A percentile compares a stretch with the other conserved stretches of the same genome.
Conservation (phyloP, 1,140 invertebrate genomes). For the Eumeta japonica region DNA sequence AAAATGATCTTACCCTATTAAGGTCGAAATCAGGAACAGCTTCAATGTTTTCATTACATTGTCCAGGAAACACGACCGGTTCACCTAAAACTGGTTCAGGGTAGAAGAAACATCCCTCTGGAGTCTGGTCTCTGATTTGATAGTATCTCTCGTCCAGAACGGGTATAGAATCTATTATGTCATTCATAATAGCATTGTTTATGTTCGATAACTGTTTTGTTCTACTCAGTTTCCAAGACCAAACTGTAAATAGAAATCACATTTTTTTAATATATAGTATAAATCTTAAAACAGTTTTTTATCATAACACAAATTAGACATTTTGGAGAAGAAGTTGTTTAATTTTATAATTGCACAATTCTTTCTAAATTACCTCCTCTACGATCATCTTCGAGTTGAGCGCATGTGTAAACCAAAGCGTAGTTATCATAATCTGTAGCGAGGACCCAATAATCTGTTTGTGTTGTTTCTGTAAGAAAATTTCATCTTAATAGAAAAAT, state of each 20-base stretch:
- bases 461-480: constrained; percentile 19
- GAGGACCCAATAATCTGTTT: constrained; percentile 22
- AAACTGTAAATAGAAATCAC: constrained; percentile 1
- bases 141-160: constrained; percentile 2
- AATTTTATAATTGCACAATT: not conserved
- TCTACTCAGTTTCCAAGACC: constrained; percentile 32
- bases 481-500: no score
- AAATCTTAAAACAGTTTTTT: not conserved
- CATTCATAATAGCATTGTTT: not conserved
- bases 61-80: constrained; percentile 2
- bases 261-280: not conserved
- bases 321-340: not conserved
- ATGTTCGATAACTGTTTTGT: constrained; percentile 12
- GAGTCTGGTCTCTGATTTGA: constrained; percentile 1
- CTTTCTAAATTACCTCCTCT: constrained; percentile 25
- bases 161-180: not conserved
- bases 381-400: constrained; percentile 17
- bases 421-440: constrained; percentile 26
- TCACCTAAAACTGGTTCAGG: not conserved
- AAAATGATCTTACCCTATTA: not conserved
- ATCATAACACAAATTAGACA: not conserved
- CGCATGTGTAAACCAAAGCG: constrained; percentile 28
- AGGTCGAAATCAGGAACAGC: constrained; percentile 3
- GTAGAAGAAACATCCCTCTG: constrained; percentile 4
- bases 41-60: constrained; percentile 9